Evolutionary conservation across 2,113 vertebrate genomes (phyloP).

Genomic region (Symphodus melops): DNA sequence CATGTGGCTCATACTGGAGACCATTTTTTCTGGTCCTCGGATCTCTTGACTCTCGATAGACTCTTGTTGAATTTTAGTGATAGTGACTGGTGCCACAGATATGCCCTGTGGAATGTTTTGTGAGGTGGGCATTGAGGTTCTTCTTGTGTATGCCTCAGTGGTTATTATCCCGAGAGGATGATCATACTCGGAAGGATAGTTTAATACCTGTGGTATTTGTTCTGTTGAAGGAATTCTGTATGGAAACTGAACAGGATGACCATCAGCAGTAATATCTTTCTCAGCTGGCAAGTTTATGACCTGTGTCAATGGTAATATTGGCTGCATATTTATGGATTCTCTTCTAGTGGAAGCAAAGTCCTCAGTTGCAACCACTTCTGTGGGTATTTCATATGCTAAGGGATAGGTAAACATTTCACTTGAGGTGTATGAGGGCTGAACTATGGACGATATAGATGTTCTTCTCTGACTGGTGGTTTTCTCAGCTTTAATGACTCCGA

Average conservation of each 20-base stretch:
- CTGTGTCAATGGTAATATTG: conserved; percentile 50
- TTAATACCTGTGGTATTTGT: conserved; percentile 45
- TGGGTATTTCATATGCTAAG: conserved; percentile 56
- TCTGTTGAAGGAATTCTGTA: conserved; percentile 54
- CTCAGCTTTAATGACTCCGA: conserved; percentile 54
- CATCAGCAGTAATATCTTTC: conserved; percentile 53
- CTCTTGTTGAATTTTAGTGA: conserved; percentile 84
- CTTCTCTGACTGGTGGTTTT: conserved; percentile 61
- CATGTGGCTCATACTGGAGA: conserved; percentile 85
- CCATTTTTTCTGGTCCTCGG: conserved; percentile 82
- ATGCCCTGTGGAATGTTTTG: conserved; percentile 58
- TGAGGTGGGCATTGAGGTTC: conserved; percentile 56
- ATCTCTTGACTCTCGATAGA: conserved; percentile 85
- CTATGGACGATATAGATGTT: conserved; percentile 65
- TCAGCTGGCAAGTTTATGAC: conserved; percentile 65
- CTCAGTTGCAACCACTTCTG: conserved; percentile 58
- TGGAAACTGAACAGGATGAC: conserved; percentile 42
- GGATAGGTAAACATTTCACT: conserved; percentile 58
- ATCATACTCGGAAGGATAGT: conserved; percentile 71
- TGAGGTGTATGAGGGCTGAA: conserved; percentile 54
- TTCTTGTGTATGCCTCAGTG: conserved; percentile 60
- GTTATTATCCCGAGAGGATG: conserved; percentile 67
- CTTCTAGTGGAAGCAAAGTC: conserved; percentile 59
- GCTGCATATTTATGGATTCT: conserved; percentile 68
- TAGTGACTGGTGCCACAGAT: conserved; percentile 68